These are phyloP conservation scores for Triplophysa dalaica DNA, from an alignment of 2,113 vertebrate species.

Conservation along the genomic window DNA sequence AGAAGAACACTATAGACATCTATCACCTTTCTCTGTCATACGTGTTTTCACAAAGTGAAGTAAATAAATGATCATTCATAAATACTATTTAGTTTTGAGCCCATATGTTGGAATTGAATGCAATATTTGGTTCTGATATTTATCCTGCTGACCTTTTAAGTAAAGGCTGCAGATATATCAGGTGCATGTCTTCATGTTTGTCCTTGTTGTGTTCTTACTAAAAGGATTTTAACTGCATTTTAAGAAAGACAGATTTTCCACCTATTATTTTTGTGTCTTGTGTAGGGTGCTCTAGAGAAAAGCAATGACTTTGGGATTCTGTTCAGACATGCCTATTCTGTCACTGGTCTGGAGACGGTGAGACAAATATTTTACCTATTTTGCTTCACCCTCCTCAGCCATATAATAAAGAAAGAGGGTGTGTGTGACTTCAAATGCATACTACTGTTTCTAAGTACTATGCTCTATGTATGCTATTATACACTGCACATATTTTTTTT, in stretches of 20 bases:
- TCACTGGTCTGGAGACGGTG: conserved; percentile 73
- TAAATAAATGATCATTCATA: too few relatives aligned
- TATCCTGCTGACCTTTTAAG: not conserved
- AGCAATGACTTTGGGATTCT: conserved; percentile 70
- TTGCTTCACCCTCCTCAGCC: not conserved
- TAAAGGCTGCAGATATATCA: too few relatives aligned
- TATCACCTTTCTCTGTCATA: too few relatives aligned
- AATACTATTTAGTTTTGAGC: not conserved
- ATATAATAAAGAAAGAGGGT: not conserved
- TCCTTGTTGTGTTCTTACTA: conserved; percentile 10
- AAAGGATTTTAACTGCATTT: not conserved
- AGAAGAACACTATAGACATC: too few relatives aligned
- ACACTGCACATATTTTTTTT: too few relatives aligned
- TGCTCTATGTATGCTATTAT: too few relatives aligned
- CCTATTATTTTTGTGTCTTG: conserved; percentile 21
- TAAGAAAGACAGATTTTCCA: not conserved
- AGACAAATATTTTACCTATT: conserved; percentile 2
- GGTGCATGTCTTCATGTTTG: not conserved
- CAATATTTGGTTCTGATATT: not conserved
- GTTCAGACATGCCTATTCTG: conserved; percentile 74
- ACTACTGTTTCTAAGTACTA: too few relatives aligned
- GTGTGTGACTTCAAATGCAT: too few relatives aligned
- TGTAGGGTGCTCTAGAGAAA: conserved; percentile 67
- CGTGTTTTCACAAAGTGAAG: too few relatives aligned
- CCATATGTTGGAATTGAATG: not conserved